Evolutionary conservation across 2,113 vertebrate species (phyloP).

Genomic region (Miniopterus natalensis): DNA sequence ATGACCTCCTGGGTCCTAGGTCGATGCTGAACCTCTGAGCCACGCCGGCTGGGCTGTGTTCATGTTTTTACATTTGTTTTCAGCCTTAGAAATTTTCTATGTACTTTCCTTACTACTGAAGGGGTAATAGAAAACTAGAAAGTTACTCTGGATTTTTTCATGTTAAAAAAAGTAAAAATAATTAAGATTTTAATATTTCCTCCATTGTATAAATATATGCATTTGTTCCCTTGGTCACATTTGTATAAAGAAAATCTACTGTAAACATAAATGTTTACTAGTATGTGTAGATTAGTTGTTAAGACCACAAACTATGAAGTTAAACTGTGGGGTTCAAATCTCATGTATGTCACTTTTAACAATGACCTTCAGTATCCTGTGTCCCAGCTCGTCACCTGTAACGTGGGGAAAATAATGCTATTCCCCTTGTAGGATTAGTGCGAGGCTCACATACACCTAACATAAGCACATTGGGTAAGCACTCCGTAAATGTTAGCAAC

Average conservation of each 20-base stretch:
- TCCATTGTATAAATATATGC: not conserved
- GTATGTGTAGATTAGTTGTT: not conserved
- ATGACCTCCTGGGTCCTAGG: too few species aligned
- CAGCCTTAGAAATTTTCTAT: not conserved
- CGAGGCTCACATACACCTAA: not conserved
- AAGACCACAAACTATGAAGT: not conserved
- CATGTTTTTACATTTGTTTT: slow-evolving; percentile 13
- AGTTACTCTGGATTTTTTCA: slow-evolving; percentile 8
- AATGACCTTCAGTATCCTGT: not conserved
- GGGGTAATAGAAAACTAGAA: not conserved
- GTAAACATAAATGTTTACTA: not conserved
- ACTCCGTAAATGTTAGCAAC: not conserved
- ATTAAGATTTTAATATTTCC: slow-evolving; percentile 11
- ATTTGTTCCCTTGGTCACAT: not conserved
- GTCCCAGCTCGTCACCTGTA: not conserved
- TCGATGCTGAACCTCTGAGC: too few species aligned
- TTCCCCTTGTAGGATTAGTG: not conserved
- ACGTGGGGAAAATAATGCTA: not conserved
- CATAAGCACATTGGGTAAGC: not conserved
- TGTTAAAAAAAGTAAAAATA: not conserved
- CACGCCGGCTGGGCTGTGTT: too few species aligned
- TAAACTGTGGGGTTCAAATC: not conserved
- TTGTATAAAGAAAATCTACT: not conserved
- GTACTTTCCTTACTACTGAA: not conserved
- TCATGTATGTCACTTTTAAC: not conserved